Conservation (phyloP, 2,888 invertebrate species). For the Vesta saturnalis region DNA sequence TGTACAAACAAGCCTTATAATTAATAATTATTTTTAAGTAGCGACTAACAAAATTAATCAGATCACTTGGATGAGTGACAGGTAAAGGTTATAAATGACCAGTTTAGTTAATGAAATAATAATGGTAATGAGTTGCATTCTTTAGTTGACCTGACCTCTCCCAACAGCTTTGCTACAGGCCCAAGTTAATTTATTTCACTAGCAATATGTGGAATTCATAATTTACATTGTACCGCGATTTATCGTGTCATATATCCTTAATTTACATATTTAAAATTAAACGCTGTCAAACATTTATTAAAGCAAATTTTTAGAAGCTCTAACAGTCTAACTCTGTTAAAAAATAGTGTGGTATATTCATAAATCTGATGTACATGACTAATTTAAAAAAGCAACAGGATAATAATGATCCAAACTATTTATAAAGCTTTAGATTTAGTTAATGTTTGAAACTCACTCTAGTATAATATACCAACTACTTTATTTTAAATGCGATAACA, state of each 20-base stretch:
- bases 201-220: conserved; percentile 30
- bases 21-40: conserved; percentile 3
- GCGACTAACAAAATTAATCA: conserved; percentile 20
- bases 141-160: conserved; percentile 47
- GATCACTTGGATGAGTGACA: conserved; percentile 42
- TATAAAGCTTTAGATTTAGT: not conserved
- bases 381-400: conserved; percentile 4
- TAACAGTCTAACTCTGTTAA: conserved; percentile 10
- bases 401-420: not conserved
- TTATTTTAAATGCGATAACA: conserved; percentile 36
- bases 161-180: conserved; percentile 43
- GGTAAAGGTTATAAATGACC: conserved; percentile 48
- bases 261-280: conserved; percentile 26
- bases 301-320: conserved; percentile 15
- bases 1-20: not conserved
- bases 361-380: conserved; percentile 4
- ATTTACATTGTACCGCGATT: conserved; percentile 33
- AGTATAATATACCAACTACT: not conserved
- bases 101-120: conserved; percentile 49
- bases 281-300: conserved; percentile 15
- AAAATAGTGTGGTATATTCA: not conserved
- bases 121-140: conserved; percentile 51
- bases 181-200: conserved; percentile 43
- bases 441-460: not conserved
- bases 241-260: conserved; percentile 27